Evolutionary conservation across 37 sponge, comb jelly and placozoan genomes (phyloP), one percentile per base, ranked within the genome.

Genomic region (Chondrosia reniformis): DNA sequence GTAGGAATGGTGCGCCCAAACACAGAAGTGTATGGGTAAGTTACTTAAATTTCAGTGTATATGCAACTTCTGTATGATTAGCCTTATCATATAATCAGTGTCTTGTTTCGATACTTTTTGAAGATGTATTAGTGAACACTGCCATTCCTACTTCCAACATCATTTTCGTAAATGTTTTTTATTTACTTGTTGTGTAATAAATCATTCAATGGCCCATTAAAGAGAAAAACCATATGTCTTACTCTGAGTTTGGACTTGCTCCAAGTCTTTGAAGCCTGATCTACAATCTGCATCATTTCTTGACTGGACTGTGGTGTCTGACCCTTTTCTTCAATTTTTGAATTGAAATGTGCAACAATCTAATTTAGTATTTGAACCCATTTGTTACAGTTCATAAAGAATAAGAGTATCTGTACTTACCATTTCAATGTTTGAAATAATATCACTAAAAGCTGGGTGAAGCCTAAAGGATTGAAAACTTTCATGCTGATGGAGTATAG

Each of bases 391-490:
- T 49, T 19, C 52, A 49, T 49, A 49, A 10, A 49, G 52, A 19
- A 49, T 15, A 49, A 81, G 74, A 81, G 32, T 36, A 8, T 42
- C n/a, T n/a, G n/a, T 31, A 69, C 85, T 49, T 31, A 97, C 99
- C 24, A 84, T 95, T 39, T 89, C 91, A 66, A 97, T 95, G 56
- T 97, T 97, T 58, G 80, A 81, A 4, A 95, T 67, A 37, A 95
- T 81, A 55, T 92, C 93, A 43, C 78, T 79, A 79, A 97, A 88
- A 3, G 85, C 41, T 33, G 99, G 95, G 46, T 85, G 85, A 8
- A 89, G 85, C 24, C 81, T 63, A 77, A 92, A 92, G 0, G 81
- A 84, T 30, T 75, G 62, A 64, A 97, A 95, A 39, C 92, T 71
- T 58, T 95, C 95, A 54, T 91, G 75, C 74, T 92, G 90, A 74